phyloP scores from a whole-genome alignment of 2,113 vertebrate species.

The Deroptyus accipitrinus region DNA sequence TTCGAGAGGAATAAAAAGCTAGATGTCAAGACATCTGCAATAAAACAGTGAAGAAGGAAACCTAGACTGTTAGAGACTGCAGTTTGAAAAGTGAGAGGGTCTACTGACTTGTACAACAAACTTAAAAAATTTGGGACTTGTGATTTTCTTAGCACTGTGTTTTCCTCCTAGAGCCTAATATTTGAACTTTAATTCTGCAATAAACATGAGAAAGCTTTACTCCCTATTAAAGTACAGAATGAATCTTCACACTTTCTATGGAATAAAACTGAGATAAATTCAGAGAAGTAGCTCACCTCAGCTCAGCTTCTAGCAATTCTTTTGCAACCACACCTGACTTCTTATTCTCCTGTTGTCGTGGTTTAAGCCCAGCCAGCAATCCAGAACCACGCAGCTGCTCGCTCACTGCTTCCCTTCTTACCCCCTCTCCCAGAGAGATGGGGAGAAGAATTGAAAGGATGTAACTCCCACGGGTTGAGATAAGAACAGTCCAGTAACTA shows the following conservation, averaged over 20 bases:
- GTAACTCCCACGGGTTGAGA: too few species aligned
- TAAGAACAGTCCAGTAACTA: too few species aligned
- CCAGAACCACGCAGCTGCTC: too few species aligned
- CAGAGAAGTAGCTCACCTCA: neutral
- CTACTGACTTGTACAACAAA: neutral
- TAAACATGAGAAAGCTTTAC: neutral
- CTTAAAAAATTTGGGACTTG: neutral
- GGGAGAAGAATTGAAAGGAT: too few species aligned
- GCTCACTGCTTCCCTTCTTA: too few species aligned
- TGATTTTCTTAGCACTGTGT: neutral
- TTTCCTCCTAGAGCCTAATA: neutral
- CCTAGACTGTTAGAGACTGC: neutral
- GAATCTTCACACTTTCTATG: neutral
- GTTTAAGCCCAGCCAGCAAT: too few species aligned
- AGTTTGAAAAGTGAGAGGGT: neutral
- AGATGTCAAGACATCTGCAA: neutral
- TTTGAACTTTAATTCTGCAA: neutral
- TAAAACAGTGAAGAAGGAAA: neutral
- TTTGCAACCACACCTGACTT: neutral
- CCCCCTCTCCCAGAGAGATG: too few species aligned
- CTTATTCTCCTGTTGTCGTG: neutral
- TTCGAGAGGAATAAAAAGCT: neutral
- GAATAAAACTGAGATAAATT: neutral
- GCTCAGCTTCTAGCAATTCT: neutral
- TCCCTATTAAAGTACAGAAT: neutral